Evolutionary conservation across 2,888 invertebrate genomes (phyloP).

Genomic region (Prosopocoilus inquinatus): DNA sequence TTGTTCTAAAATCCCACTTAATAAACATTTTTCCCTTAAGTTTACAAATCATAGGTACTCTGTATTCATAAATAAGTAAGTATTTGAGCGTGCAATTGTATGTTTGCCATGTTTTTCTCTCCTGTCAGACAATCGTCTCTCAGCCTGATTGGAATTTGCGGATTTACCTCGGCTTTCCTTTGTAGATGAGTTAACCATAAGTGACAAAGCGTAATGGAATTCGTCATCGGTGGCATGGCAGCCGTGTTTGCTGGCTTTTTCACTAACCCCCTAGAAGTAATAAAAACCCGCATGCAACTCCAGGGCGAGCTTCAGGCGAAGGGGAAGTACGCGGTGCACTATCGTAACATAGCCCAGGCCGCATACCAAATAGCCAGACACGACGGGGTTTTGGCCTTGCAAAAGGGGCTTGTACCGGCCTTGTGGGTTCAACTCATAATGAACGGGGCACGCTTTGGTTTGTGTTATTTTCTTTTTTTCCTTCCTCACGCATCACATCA

Average conservation of each 20-base stretch:
- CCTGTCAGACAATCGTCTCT: too few species aligned
- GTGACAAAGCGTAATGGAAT: slow-evolving; percentile 37
- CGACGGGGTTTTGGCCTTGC: slow-evolving; percentile 74
- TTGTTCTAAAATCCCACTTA: too few species aligned
- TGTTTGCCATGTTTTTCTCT: too few species aligned
- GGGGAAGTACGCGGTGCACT: slow-evolving; percentile 62
- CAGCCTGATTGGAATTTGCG: too few species aligned
- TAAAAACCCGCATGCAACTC: slow-evolving; percentile 86
- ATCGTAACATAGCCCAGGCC: slow-evolving; percentile 79
- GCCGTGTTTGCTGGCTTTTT: slow-evolving; percentile 69
- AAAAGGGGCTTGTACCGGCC: slow-evolving; percentile 79
- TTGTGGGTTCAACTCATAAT: slow-evolving; percentile 75
- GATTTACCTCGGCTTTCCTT: too few species aligned
- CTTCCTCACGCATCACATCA: neutral
- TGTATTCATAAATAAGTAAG: too few species aligned
- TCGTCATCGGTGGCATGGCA: slow-evolving; percentile 55
- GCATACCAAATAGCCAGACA: slow-evolving; percentile 49
- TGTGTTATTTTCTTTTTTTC: neutral
- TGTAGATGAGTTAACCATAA: too few species aligned
- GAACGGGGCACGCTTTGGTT: slow-evolving; percentile 58
- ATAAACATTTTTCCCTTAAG: too few species aligned
- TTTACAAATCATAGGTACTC: too few species aligned
- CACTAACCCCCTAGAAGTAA: slow-evolving; percentile 86
- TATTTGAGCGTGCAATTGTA: too few species aligned
- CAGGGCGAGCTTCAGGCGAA: slow-evolving; percentile 60